Percentiles rank a stretch among this genome's conserved stretches.
phyloP scores from a whole-genome alignment of 2,113 vertebrate species.

The Sinocyclocheilus anshuiensis region DNA sequence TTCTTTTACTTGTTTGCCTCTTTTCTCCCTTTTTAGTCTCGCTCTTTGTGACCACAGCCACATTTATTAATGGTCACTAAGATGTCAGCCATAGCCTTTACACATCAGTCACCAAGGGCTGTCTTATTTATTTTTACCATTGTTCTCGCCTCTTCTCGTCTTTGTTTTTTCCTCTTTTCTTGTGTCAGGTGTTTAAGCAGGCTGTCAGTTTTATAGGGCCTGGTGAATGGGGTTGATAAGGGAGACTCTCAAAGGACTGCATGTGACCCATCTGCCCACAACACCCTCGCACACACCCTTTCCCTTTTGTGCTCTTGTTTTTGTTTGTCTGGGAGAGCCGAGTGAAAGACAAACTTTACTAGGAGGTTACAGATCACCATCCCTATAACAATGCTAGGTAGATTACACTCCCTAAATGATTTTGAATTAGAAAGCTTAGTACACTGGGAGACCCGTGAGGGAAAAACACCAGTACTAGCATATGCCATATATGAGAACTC shows the following conservation, averaged over 20 bases:
- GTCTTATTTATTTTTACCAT: slow-evolving; percentile 83
- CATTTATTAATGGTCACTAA: slow-evolving; percentile 83
- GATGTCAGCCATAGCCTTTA: slow-evolving; percentile 77
- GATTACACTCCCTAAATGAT: slow-evolving; percentile 45
- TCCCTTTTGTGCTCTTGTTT: slow-evolving; percentile 79
- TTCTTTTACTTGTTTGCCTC: slow-evolving; percentile 54
- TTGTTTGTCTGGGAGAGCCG: slow-evolving; percentile 79
- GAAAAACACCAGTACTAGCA: neutral
- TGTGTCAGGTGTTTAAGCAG: slow-evolving; percentile 82
- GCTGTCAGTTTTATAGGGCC: slow-evolving; percentile 78
- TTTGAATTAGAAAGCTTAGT: slow-evolving; percentile 30
- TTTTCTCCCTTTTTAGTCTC: slow-evolving; percentile 57
- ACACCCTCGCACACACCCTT: slow-evolving; percentile 75
- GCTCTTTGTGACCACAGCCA: slow-evolving; percentile 75
- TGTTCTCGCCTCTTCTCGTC: slow-evolving; percentile 68
- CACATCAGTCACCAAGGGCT: slow-evolving; percentile 81
- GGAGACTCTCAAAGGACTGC: slow-evolving; percentile 76
- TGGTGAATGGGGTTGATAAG: slow-evolving; percentile 78
- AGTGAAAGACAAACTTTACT: slow-evolving; percentile 75
- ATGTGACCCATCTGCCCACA: slow-evolving; percentile 83
- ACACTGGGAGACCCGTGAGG: neutral
- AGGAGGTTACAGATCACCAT: slow-evolving; percentile 73
- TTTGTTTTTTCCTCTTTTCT: slow-evolving; percentile 79
- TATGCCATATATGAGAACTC: neutral
- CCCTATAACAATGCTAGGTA: slow-evolving; percentile 61